phyloP scores from a whole-genome alignment of 2,888 invertebrate species.

The Aleiodes testaceus region DNA sequence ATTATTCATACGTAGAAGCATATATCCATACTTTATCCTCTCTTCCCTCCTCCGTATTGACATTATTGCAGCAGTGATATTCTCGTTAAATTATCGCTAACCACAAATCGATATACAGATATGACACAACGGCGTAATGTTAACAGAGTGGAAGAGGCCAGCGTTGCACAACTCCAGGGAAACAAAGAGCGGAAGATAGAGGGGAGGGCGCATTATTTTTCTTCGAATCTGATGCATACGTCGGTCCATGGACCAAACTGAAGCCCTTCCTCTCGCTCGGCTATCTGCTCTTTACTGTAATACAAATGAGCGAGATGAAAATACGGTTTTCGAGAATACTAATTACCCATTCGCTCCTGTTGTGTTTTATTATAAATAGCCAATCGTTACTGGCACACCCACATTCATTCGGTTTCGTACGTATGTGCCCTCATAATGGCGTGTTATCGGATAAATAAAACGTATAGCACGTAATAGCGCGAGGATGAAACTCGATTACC shows the following conservation, averaged over 20 bases:
- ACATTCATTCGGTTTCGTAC: constrained; percentile 59
- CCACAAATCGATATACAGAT: constrained; percentile 42
- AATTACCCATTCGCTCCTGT: constrained; percentile 71
- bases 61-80: constrained; percentile 29
- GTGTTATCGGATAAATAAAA: constrained; percentile 73
- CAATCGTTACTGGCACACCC: constrained; percentile 71
- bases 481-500: constrained; percentile 70
- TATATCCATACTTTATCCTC: constrained; percentile 12
- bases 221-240: constrained; percentile 45
- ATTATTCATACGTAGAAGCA: constrained; percentile 27
- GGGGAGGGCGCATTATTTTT: constrained; percentile 16
- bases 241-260: constrained; percentile 38
- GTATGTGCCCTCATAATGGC: constrained; percentile 68
- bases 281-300: constrained; percentile 24
- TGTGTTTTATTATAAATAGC: constrained; percentile 72
- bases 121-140: constrained; percentile 27
- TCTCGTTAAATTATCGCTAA: constrained; percentile 43
- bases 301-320: constrained; percentile 50
- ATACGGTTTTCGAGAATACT: constrained; percentile 67
- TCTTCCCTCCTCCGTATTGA: constrained; percentile 2
- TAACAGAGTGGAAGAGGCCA: constrained; percentile 14
- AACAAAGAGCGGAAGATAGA: not conserved
- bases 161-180: not conserved
- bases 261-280: constrained; percentile 26
- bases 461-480: constrained; percentile 62